These are phyloP conservation scores for Sardina pilchardus DNA, from an alignment of 2,113 vertebrate genomes.

Conservation along the genomic window DNA sequence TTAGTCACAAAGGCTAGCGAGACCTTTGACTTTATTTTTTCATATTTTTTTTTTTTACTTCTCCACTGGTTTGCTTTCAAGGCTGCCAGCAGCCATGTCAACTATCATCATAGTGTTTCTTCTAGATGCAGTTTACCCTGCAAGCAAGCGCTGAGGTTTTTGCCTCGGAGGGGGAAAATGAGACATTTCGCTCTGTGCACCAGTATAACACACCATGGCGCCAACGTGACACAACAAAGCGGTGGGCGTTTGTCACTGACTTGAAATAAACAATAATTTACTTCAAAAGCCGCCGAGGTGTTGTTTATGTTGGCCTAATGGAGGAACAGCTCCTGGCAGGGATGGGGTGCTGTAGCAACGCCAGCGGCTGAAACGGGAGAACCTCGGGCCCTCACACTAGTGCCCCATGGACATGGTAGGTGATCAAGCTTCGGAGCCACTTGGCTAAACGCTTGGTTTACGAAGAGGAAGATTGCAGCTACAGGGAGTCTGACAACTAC, in stretches of 20 bases:
- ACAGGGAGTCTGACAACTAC: slow-evolving; percentile 27
- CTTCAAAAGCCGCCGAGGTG: slow-evolving; percentile 41
- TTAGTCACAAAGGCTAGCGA: neutral
- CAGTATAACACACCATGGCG: slow-evolving; percentile 13
- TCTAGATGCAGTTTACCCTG: neutral
- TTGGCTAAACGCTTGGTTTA: slow-evolving; percentile 58
- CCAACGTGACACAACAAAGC: slow-evolving; percentile 6
- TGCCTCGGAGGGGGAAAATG: neutral
- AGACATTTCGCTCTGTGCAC: neutral
- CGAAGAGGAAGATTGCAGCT: slow-evolving; percentile 30
- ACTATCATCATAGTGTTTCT: neutral
- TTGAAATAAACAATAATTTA: slow-evolving; percentile 47
- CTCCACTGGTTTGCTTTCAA: neutral
- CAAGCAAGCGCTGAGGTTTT: neutral
- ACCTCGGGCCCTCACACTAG: slow-evolving; percentile 51
- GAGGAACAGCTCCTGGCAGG: slow-evolving; percentile 43
- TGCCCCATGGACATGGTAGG: slow-evolving; percentile 23
- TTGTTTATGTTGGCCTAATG: slow-evolving; percentile 64
- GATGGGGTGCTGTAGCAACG: neutral
- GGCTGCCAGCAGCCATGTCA: neutral
- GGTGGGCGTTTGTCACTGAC: slow-evolving; percentile 30
- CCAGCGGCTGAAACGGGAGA: slow-evolving; percentile 10
- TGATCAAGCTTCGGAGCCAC: slow-evolving; percentile 39
- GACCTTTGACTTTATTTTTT: neutral
- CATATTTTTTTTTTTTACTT: neutral